Evolutionary conservation across 92 coral and sea anemone genomes (phyloP).

Genomic region (Umimayanthus chanpuru): DNA sequence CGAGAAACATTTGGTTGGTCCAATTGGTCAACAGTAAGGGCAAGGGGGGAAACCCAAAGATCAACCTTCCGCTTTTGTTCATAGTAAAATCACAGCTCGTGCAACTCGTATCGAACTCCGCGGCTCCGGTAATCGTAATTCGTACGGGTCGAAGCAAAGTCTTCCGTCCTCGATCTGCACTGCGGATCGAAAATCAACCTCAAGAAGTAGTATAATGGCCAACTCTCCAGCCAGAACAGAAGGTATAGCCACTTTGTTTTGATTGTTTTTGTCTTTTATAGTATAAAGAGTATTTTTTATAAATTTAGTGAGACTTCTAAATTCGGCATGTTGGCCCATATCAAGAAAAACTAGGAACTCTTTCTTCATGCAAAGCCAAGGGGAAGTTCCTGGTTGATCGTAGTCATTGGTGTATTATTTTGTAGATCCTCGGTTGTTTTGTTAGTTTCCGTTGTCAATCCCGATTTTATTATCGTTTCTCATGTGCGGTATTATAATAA

Average conservation of each 20-base stretch:
- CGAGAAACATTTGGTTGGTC: constrained; percentile 22
- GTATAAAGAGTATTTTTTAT: too few species aligned
- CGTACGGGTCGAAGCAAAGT: not conserved
- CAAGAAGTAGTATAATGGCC: not conserved
- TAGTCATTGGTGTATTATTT: not conserved
- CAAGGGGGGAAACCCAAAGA: constrained; percentile 28
- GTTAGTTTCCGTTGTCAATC: not conserved
- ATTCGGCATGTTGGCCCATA: not conserved
- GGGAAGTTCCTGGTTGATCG: not conserved
- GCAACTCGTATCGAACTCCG: not conserved
- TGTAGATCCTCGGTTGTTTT: not conserved
- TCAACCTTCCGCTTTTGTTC: not conserved
- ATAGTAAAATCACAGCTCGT: not conserved
- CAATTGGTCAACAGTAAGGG: constrained; percentile 2
- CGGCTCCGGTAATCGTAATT: not conserved
- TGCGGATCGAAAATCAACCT: too few species aligned
- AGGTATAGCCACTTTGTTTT: not conserved
- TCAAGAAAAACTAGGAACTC: not conserved
- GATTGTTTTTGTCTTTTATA: not conserved
- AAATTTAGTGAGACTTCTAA: not conserved
- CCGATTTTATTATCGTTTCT: not conserved
- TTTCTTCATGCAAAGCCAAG: not conserved
- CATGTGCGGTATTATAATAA: not conserved
- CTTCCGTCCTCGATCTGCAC: not conserved
- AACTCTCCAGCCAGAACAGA: not conserved